Evolutionary conservation across 1,140 invertebrate species (phyloP).

Genomic region (Diachasma alloeum): DNA sequence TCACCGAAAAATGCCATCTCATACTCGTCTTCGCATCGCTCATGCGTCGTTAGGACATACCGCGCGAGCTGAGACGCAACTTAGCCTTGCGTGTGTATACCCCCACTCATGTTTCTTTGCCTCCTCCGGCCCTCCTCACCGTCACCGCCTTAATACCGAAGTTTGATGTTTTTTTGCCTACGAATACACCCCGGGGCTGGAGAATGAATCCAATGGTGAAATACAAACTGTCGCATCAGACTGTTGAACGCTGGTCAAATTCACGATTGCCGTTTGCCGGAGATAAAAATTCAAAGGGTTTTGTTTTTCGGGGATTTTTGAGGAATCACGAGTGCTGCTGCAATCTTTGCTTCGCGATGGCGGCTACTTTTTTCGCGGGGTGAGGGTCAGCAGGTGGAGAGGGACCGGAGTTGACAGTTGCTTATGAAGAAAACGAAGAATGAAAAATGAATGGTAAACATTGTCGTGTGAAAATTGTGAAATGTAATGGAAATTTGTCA

Average conservation of each 20-base stretch:
- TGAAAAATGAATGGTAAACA: no score
- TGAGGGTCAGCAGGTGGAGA: background rate
- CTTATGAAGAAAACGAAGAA: background rate
- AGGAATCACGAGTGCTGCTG: background rate
- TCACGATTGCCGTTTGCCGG: conserved; percentile 32
- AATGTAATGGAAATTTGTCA: no score
- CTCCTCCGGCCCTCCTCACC: background rate
- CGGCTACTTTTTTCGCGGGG: background rate
- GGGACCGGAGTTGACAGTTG: background rate
- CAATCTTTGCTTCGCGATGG: background rate
- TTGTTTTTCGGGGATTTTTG: background rate
- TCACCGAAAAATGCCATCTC: conserved; percentile 55
- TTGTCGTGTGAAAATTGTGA: no score
- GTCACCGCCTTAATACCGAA: conserved; percentile 16
- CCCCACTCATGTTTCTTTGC: background rate
- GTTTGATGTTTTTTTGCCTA: conserved; percentile 36
- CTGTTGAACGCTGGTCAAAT: background rate
- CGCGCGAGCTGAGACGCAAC: conserved; percentile 42
- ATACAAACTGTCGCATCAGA: conserved; percentile 33
- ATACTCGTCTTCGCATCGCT: conserved; percentile 53
- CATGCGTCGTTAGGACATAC: conserved; percentile 54
- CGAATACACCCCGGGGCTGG: conserved; percentile 27
- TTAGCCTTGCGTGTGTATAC: conserved; percentile 1
- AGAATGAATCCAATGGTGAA: conserved; percentile 26
- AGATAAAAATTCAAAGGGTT: conserved; percentile 30